These are phyloP conservation scores for Drosophila pseudotakahashii DNA, from an alignment of 2,888 invertebrate species.

Conservation along the genomic window DNA sequence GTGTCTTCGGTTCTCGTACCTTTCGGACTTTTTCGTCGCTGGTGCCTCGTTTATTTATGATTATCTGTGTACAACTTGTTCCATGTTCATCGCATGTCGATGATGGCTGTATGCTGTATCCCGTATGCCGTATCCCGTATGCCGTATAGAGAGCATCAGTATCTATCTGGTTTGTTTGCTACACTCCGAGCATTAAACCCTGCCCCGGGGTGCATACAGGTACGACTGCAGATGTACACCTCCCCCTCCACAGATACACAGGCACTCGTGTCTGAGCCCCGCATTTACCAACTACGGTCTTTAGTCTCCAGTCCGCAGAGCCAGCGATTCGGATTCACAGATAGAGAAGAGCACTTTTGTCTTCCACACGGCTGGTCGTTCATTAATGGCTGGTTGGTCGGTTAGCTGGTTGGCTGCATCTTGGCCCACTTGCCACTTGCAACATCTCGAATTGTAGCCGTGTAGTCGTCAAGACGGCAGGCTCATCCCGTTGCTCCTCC, in stretches of 20 bases:
- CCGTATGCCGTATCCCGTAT: constrained; percentile 10
- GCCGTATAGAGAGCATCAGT: constrained; percentile 59
- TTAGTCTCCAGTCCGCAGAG: background rate
- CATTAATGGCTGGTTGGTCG: constrained; percentile 53
- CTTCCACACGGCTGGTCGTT: constrained; percentile 38
- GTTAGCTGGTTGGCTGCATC: constrained; percentile 47
- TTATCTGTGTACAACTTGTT: constrained; percentile 81
- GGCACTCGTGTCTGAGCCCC: constrained; percentile 1
- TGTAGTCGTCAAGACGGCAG: constrained; percentile 44
- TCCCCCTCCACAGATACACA: constrained; percentile 30
- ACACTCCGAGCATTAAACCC: constrained; percentile 66
- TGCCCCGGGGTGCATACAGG: constrained; percentile 68
- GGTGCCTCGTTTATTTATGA: constrained; percentile 80
- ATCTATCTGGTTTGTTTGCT: constrained; percentile 63
- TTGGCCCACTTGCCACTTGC: constrained; percentile 43
- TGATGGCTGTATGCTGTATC: constrained; percentile 59
- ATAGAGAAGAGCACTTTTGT: constrained; percentile 47
- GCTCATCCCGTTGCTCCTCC: constrained; percentile 57
- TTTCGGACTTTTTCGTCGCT: constrained; percentile 47
- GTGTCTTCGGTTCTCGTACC: constrained; percentile 42
- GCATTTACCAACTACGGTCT: background rate
- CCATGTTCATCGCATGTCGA: constrained; percentile 78
- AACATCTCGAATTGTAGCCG: constrained; percentile 46
- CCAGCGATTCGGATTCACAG: constrained; percentile 34
- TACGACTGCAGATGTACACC: constrained; percentile 51